phyloP scores from a whole-genome alignment of 2,888 invertebrate species.

The Synanthedon vespiformis region DNA sequence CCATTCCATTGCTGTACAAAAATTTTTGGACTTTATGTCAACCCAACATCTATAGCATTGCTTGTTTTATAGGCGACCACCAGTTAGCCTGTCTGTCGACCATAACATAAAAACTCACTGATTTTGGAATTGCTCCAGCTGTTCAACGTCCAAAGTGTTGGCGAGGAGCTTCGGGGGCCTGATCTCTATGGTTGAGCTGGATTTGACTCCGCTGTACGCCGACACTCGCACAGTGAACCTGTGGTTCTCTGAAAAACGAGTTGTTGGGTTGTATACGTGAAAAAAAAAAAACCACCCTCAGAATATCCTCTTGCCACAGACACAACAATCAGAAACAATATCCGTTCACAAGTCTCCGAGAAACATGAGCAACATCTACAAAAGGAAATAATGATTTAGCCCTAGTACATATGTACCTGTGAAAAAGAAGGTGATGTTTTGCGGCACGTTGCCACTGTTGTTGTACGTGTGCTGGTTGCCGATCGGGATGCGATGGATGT shows the following conservation, averaged over 20 bases:
- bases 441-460: conserved; percentile 71
- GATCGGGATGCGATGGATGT: conserved; percentile 78
- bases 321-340: background rate
- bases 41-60: no score
- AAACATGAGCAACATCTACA: no score
- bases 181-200: conserved; percentile 69
- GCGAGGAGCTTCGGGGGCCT: conserved; percentile 65
- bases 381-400: no score
- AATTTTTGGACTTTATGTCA: no score
- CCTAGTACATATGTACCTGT: conserved; percentile 72
- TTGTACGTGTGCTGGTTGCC: conserved; percentile 74
- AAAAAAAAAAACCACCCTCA: no score
- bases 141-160: conserved; percentile 68
- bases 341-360: no score
- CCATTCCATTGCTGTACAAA: no score
- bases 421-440: conserved; percentile 70
- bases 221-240: conserved; percentile 71
- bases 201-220: conserved; percentile 73
- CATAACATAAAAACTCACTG: conserved; percentile 19
- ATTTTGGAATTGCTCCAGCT: conserved; percentile 37
- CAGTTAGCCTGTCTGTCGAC: no score
- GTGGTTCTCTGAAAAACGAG: conserved; percentile 59
- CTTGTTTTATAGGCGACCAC: no score
- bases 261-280: no score
- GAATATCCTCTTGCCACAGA: conserved; percentile 2